Evolutionary conservation across 2,797 vertebrate species (phyloP).

Genomic region (Dryobates pubescens): DNA sequence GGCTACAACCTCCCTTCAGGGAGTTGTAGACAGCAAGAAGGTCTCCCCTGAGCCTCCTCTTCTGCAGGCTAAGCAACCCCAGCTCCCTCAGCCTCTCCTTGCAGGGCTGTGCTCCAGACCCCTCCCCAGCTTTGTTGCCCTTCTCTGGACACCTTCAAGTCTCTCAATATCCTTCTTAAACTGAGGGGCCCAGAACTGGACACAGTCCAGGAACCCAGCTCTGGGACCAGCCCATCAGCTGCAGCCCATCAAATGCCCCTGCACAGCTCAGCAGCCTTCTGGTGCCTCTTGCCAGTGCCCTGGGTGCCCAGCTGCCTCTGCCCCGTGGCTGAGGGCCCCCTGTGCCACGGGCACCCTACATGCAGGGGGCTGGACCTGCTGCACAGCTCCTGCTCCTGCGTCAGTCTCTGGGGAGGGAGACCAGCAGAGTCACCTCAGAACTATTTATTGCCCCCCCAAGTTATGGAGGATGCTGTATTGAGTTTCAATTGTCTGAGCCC

Average conservation of each 20-base stretch:
- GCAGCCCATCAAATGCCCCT: background rate
- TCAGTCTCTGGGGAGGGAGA: background rate
- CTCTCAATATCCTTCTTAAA: too few species aligned
- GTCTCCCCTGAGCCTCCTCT: too few species aligned
- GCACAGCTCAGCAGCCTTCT: background rate
- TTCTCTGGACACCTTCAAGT: too few species aligned
- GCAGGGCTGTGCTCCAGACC: too few species aligned
- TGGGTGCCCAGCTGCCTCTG: background rate
- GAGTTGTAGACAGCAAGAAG: too few species aligned
- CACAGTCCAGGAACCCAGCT: background rate
- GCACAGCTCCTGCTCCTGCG: accelerated
- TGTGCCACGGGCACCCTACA: accelerated
- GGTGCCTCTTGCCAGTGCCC: background rate
- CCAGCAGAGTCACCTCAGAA: background rate
- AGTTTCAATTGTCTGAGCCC: constrained; percentile 61
- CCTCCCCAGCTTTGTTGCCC: too few species aligned
- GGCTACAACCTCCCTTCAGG: too few species aligned
- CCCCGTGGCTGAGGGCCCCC: accelerated
- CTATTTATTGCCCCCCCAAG: background rate
- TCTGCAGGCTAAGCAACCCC: too few species aligned
- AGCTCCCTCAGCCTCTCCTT: too few species aligned
- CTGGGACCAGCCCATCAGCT: background rate
- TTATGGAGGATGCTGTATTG: background rate
- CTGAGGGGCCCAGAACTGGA: too few species aligned
- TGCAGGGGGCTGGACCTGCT: background rate